Conservation (phyloP, 2,797 vertebrate genomes). For the Ptychadena robeensis region DNA sequence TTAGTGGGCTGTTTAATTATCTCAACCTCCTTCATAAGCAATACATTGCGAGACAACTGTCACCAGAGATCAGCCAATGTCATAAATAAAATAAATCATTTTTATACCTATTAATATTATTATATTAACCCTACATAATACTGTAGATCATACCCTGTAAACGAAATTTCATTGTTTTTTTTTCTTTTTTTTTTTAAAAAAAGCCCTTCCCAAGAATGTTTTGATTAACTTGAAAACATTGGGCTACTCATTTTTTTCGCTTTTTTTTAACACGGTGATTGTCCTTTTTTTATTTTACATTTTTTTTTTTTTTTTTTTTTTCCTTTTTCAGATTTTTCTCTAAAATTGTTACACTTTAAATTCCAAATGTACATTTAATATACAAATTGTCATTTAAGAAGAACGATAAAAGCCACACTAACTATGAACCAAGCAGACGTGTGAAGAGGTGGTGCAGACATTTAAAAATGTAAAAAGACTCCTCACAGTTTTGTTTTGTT, state of each 20-base stretch:
- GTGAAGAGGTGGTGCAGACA: slow-evolving; percentile 50
- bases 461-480: slow-evolving; percentile 18
- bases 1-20: slow-evolving; percentile 63
- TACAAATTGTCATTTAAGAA: slow-evolving; percentile 52
- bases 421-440: slow-evolving; percentile 41
- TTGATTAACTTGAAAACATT: slow-evolving; percentile 36
- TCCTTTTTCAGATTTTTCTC: slow-evolving; percentile 29
- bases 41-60: slow-evolving; percentile 25
- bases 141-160: slow-evolving; percentile 58
- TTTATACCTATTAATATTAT: slow-evolving; percentile 28
- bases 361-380: slow-evolving; percentile 60
- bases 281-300: too few species aligned
- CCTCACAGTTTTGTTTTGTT: slow-evolving; percentile 48
- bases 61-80: slow-evolving; percentile 32
- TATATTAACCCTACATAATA: slow-evolving; percentile 51
- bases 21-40: slow-evolving; percentile 17
- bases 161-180: slow-evolving; percentile 55
- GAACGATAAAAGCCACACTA: slow-evolving; percentile 55
- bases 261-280: slow-evolving; percentile 53
- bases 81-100: slow-evolving; percentile 51
- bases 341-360: slow-evolving; percentile 50
- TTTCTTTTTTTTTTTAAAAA: too few species aligned
- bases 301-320: slow-evolving; percentile 28
- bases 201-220: slow-evolving; percentile 52
- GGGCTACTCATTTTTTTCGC: slow-evolving; percentile 30